phyloP scores from a whole-genome alignment of 2,888 invertebrate genomes.

The Archaeoteleia sp. region DNA sequence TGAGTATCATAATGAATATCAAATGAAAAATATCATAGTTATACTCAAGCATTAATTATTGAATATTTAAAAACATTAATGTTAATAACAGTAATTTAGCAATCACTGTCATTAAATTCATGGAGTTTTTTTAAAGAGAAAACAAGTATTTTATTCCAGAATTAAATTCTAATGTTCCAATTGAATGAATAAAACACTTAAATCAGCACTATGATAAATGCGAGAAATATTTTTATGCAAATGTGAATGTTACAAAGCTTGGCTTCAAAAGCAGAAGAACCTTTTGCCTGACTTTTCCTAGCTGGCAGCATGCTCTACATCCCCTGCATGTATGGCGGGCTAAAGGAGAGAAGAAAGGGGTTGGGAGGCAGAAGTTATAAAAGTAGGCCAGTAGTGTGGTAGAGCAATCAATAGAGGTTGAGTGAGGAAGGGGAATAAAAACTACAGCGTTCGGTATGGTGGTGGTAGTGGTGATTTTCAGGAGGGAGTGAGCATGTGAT shows the following conservation, averaged over 20 bases:
- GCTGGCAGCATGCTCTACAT: slow-evolving; percentile 27
- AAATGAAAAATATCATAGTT: too few species aligned
- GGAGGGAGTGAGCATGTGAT: slow-evolving; percentile 12
- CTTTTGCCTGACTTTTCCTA: too few species aligned
- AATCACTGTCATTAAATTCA: too few species aligned
- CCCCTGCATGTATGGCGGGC: slow-evolving; percentile 49
- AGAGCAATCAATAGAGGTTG: slow-evolving; percentile 72
- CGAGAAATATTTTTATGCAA: background rate
- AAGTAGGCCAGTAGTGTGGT: slow-evolving; percentile 74
- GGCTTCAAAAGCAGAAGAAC: slow-evolving; percentile 11
- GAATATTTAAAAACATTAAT: too few species aligned
- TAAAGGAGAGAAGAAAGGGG: slow-evolving; percentile 43
- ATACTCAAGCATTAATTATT: too few species aligned
- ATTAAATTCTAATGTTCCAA: too few species aligned
- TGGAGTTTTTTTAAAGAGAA: too few species aligned
- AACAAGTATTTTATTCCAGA: too few species aligned
- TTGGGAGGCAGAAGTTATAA: slow-evolving; percentile 62
- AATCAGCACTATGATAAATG: background rate
- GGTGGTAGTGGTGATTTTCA: slow-evolving; percentile 17
- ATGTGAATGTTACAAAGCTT: slow-evolving; percentile 1
- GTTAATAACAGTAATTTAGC: too few species aligned
- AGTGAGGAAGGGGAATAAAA: slow-evolving; percentile 64
- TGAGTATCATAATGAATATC: too few species aligned
- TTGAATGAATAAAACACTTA: background rate
- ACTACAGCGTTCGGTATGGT: slow-evolving; percentile 51